Evolutionary conservation across 1,140 invertebrate species (phyloP).

Genomic region (Chlorops oryzae): DNA sequence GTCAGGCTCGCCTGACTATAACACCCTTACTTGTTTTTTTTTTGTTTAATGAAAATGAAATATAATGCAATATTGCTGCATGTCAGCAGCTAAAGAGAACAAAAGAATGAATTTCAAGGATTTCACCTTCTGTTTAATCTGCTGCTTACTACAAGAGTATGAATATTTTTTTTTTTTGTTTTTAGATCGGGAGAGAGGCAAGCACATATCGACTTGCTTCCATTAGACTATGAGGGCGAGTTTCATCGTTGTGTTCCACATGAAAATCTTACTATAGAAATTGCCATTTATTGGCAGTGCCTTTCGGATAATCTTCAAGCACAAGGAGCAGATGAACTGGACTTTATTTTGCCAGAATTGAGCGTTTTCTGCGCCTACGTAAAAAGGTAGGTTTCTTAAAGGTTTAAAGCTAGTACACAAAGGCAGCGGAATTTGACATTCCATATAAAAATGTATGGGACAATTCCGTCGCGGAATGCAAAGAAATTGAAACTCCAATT

Average conservation of each 20-base stretch:
- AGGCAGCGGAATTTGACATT: background rate
- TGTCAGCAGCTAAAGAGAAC: no score
- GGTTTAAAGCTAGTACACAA: no score
- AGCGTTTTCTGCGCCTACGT: slow-evolving; percentile 54
- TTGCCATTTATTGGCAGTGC: slow-evolving; percentile 58
- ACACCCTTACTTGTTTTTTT: no score
- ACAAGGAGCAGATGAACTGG: slow-evolving; percentile 44
- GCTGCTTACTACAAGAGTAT: background rate
- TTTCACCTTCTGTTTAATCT: background rate
- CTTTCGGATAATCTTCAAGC: slow-evolving; percentile 51
- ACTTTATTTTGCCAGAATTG: slow-evolving; percentile 53
- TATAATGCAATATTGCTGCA: no score
- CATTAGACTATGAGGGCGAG: slow-evolving; percentile 34
- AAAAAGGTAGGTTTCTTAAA: slow-evolving; percentile 41
- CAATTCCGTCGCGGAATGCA: no score
- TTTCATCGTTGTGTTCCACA: slow-evolving; percentile 52
- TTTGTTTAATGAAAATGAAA: no score
- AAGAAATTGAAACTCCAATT: no score
- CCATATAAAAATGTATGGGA: no score
- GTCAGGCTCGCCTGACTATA: no score
- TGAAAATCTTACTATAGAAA: slow-evolving; percentile 54
- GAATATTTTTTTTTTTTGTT: slow-evolving; percentile 1
- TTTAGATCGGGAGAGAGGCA: slow-evolving; percentile 13
- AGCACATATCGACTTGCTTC: slow-evolving; percentile 24
- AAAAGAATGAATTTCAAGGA: background rate